Base-by-base conservation (phyloP, 2,113 vertebrate species). In the Heptranchias perlo region DNA sequence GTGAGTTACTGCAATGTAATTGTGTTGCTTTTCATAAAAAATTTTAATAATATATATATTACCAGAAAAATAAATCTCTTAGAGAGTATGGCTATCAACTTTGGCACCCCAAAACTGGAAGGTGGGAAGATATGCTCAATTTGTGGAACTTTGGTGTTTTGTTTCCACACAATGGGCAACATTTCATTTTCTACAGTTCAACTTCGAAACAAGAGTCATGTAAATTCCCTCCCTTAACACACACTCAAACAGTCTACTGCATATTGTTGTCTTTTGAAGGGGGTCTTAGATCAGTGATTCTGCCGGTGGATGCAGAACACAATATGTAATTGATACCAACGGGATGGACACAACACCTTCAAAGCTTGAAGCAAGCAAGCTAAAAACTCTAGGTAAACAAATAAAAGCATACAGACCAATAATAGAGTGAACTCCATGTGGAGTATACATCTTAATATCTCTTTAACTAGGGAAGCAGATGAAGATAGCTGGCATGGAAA, bases 401-500 rank as follows among this genome's bases (percentile, higher is more conserved):
- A 7, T 62, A 64, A 62, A 93, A 25, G 39, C 89, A 62, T 39
- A 1, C 31, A 39, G 6, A 93, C 16, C 89, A n/a, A 62, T 10
- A 93, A 62, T 54, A 52, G 84, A 39, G 4, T 92, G 89, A 62
- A 92, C 65, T 49, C 8, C 13, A 49, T 69, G 44, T 28, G 39
- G 44, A 69, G 64, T 31, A 35, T 95, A 35, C 47, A 69, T 52
- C 65, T 95, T 95, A 69, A 67, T 73, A 73, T 67, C 94, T 95
- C 94, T 52, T 73, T 39, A 95, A 73, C 23, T 11, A 25, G 25
- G 14, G 65, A 95, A 69, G 65, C 64, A 67, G 94, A 95, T 52
- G 65, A 65, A 69, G 64, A 11, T 44, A 95, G 39, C 64, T 95
- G 94, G 44, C 65, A 69, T 61, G 58, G 54, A 92, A 92, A 92